Evolutionary conservation across 2,797 vertebrate genomes (phyloP), one percentile per base, ranked within the genome.

Genomic region (Betta splendens): DNA sequence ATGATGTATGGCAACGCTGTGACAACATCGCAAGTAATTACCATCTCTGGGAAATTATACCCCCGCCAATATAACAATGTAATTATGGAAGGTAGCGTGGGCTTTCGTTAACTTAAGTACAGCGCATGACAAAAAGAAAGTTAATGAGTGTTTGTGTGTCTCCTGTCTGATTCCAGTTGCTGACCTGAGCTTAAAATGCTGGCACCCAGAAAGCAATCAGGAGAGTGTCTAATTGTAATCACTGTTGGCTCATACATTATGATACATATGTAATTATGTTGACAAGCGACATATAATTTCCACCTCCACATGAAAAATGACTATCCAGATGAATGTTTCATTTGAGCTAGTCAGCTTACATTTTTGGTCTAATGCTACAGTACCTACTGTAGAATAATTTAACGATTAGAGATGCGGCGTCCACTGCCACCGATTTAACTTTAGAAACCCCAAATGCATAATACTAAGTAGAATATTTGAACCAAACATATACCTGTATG

Each of bases 191-290:
- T 73, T 59, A 60, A 77, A 77, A 79, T 48, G 47, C 21, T 60
- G 47, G 47, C 76, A 64, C 50, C 53, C 60, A 63, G 67, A 65
- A 77, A 71, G 68, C 72, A 80, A 85, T 87, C 83, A 85, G 46
- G 54, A 61, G 16, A 65, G 47, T 64, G 55, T 75, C 53, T 82
- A 72, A 83, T 80, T 82, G 68, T 80, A 84, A 84, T 87, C 77
- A 79, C 55, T 62, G 55, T 46, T 53, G 56, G 67, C 60, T 80
- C 54, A 65, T 53, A 39, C 46, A 61, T 67, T 64, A 75, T 69
- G 63, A 74, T 74, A 73, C 36, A 44, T 49, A 25, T 31, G 21
- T 64, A 83, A 86, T 85, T 75, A 84, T 66, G 50, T 60, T 80
- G 73, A 80, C 58, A 72, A 67, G 63, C 8, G 16, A 71, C 60